Base-by-base conservation (phyloP, 1,140 invertebrate genomes). In the Heliconius hermathena region DNA sequence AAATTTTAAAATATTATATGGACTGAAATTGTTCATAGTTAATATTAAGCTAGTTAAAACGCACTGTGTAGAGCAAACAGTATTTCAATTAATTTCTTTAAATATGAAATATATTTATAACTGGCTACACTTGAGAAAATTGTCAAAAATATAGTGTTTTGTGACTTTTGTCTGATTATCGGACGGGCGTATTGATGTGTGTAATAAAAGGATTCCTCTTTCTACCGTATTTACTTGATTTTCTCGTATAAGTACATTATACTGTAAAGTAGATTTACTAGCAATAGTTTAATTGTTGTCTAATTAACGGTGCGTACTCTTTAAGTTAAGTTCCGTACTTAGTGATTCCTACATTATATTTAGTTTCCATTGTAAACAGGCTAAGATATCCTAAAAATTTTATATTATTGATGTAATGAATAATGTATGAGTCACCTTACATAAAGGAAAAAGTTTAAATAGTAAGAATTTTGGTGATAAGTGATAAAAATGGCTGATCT, bases 401-500 rank as follows among this genome's bases (percentile, higher is more conserved):
- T 85, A 75, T 86, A 29, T 82, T 83, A 80, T 76, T 36, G 54
- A 78, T 71, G 80, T 82, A 78, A 78, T 88, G 80, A 85, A 89
- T 85, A 86, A 89, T 87, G 83, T 88, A 87, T 89, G 88, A 91
- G 83, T 91, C 89, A 88, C 80, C 75, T 82, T 82, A 77, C 77
- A 81, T 41, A 83, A 73, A 80, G 52, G 76, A 74, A 84, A 71
- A 83, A 76, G 49, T 66, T 76, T 82, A 79, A 78, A 77, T 81
- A 82, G 84, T 82, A 82, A 81, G 76, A 73, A 74, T 81, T 85
- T 84, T 76, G 41, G 77, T 82, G 52, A 29, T 81, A 60, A 75
- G 81, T 71, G 71, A 75, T 81, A 85, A 90, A 88, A 89, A 96
- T 96, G 96, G 96, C 96, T 89, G 96, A 96, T 95, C 92, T 96